Percentiles rank a stretch among this genome's conserved stretches.
Conservation (phyloP, 2,888 invertebrate genomes). For the Athrips mouffetella region DNA sequence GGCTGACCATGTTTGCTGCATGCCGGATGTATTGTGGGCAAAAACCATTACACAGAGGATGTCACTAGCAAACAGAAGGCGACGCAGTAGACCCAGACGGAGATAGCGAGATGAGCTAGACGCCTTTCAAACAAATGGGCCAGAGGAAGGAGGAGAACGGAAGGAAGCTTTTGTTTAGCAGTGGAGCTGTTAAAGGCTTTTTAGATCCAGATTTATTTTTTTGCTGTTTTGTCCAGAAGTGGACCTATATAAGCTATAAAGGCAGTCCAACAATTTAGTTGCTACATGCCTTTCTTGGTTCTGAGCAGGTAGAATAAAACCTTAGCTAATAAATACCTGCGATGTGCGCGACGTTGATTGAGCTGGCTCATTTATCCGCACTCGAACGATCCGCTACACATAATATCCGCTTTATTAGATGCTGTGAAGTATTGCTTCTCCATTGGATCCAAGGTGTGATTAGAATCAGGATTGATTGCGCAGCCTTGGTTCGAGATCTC, state of each 20-base stretch:
- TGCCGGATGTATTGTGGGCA: too few relatives aligned
- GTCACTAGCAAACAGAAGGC: too few relatives aligned
- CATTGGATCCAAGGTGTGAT: conserved; percentile 8
- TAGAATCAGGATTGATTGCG: conserved; percentile 2
- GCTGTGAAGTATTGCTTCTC: conserved; percentile 10
- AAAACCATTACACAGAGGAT: too few relatives aligned
- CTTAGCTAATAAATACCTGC: conserved; percentile 15
- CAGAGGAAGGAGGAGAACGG: too few relatives aligned
- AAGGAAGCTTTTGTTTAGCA: too few relatives aligned
- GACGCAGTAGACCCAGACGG: too few relatives aligned
- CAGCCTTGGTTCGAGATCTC: too few relatives aligned
- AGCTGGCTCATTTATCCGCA: conserved; percentile 16
- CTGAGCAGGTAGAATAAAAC: conserved; percentile 12
- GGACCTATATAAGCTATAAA: neutral
- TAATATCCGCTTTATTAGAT: conserved; percentile 19
- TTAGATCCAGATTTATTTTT: too few relatives aligned
- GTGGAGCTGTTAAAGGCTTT: too few relatives aligned
- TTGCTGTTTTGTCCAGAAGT: neutral
- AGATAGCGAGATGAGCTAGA: too few relatives aligned
- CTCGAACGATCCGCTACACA: conserved; percentile 16
- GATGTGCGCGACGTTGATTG: conserved; percentile 17
- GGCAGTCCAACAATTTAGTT: neutral
- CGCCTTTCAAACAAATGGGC: too few relatives aligned
- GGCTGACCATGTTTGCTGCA: too few relatives aligned
- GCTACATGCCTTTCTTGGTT: neutral